phyloP scores from a whole-genome alignment of 2,113 vertebrate species.

The Tichodroma muraria region DNA sequence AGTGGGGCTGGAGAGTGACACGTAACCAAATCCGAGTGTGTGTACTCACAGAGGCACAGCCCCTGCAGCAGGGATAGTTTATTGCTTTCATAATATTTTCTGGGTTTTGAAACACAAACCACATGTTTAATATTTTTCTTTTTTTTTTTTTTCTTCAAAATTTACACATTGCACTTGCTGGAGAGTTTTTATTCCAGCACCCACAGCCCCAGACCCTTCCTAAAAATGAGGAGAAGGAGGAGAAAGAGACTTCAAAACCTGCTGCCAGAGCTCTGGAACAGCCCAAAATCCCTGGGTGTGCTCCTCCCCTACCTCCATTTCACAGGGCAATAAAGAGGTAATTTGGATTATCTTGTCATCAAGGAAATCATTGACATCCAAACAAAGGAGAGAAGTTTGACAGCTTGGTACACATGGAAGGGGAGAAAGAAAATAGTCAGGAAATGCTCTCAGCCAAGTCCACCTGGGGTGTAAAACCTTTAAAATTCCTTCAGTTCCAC shows the following conservation, averaged over 20 bases:
- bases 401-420: not conserved
- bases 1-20: constrained; percentile 1
- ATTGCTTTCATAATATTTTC: constrained; percentile 60
- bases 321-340: constrained; percentile 2
- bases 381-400: not conserved
- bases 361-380: constrained; percentile 6
- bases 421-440: not conserved
- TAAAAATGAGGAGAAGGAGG: not conserved
- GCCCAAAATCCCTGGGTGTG: not conserved
- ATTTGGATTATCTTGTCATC: constrained; percentile 48
- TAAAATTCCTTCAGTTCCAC: not conserved
- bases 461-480: not conserved
- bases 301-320: not conserved
- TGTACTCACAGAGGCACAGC: constrained; percentile 38
- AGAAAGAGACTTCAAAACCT: not conserved
- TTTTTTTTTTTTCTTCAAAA: not conserved
- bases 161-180: constrained; percentile 53
- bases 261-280: not conserved
- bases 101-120: constrained; percentile 58
- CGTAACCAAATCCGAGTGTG: not conserved
- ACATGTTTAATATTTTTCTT: constrained; percentile 39
- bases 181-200: not conserved
- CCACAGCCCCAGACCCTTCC: not conserved
- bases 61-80: constrained; percentile 35
- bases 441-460: not conserved